phyloP scores from a whole-genome alignment of 1,140 invertebrate genomes.

The Drosophila mojavensis region DNA sequence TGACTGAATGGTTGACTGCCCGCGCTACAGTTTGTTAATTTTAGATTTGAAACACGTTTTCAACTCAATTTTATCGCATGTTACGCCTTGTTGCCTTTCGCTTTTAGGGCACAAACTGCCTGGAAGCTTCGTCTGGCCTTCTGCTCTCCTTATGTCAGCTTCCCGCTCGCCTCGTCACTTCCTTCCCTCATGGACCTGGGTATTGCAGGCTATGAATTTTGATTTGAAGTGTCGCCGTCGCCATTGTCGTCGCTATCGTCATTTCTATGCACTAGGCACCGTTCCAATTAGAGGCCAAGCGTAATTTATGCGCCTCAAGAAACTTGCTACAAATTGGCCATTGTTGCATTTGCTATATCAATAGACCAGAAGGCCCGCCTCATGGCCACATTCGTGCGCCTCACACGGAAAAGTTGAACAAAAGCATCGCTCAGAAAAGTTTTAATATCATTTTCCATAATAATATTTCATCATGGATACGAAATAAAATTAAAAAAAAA shows the following conservation, averaged over 20 bases:
- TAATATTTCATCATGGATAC: conserved; percentile 57
- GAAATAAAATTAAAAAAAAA: neutral
- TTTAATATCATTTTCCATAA: conserved; percentile 78
- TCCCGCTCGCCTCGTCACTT: neutral
- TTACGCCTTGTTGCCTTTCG: conserved; percentile 81
- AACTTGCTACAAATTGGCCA: conserved; percentile 73
- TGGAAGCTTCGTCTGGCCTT: conserved; percentile 16
- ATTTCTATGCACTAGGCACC: conserved; percentile 56
- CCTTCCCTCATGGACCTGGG: neutral
- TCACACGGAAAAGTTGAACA: conserved; percentile 61
- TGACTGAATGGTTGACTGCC: conserved; percentile 43
- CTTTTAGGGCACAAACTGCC: conserved; percentile 60
- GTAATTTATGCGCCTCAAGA: conserved; percentile 77
- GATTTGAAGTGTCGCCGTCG: conserved; percentile 65
- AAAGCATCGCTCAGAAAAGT: conserved; percentile 63
- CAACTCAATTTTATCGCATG: conserved; percentile 82
- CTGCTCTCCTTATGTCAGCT: neutral
- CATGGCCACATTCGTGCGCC: conserved; percentile 16
- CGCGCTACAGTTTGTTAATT: conserved; percentile 71
- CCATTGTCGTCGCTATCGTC: conserved; percentile 25
- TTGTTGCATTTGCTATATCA: conserved; percentile 63
- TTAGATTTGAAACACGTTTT: conserved; percentile 81
- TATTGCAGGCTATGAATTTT: conserved; percentile 58
- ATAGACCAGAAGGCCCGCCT: neutral
- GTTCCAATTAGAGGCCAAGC: conserved; percentile 69